phyloP scores from a whole-genome alignment of 92 coral and sea anemone genomes.

The Zoanthus sociatus region DNA sequence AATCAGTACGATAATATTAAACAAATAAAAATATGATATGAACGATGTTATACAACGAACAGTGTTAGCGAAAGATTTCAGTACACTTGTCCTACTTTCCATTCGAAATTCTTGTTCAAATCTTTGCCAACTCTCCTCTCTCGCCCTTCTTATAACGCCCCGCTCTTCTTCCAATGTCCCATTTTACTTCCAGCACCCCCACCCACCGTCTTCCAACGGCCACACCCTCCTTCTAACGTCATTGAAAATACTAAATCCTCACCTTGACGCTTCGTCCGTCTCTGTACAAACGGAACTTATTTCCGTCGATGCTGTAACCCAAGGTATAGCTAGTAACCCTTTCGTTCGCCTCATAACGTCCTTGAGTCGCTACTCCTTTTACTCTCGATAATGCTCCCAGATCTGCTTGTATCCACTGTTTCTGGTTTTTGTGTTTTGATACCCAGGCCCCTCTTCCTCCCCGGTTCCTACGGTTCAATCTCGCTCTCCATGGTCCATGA shows the following conservation, averaged over 20 bases:
- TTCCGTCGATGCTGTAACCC: conserved; percentile 56
- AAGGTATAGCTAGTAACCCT: conserved; percentile 59
- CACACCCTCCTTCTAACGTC: too few relatives aligned
- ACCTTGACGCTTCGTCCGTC: conserved; percentile 62
- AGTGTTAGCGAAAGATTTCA: too few relatives aligned
- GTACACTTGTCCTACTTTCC: too few relatives aligned
- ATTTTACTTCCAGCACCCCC: too few relatives aligned
- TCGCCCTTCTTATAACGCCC: too few relatives aligned
- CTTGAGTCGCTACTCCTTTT: conserved; percentile 70
- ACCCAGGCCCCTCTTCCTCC: conserved; percentile 71
- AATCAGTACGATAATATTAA: too few relatives aligned
- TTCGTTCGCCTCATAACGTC: conserved; percentile 68
- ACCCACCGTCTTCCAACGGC: too few relatives aligned
- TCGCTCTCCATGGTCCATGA: conserved; percentile 70
- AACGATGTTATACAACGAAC: too few relatives aligned
- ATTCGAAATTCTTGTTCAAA: too few relatives aligned
- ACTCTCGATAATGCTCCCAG: conserved; percentile 49
- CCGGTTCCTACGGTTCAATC: conserved; percentile 58
- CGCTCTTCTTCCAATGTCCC: too few relatives aligned
- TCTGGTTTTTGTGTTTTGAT: conserved; percentile 43
- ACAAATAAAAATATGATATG: too few relatives aligned
- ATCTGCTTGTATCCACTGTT: conserved; percentile 70
- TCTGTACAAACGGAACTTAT: conserved; percentile 50
- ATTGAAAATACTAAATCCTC: background rate
- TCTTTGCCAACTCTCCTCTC: too few relatives aligned